Evolutionary conservation across 2,797 vertebrate species (phyloP).

Genomic region (Acipenser transmontanus): DNA sequence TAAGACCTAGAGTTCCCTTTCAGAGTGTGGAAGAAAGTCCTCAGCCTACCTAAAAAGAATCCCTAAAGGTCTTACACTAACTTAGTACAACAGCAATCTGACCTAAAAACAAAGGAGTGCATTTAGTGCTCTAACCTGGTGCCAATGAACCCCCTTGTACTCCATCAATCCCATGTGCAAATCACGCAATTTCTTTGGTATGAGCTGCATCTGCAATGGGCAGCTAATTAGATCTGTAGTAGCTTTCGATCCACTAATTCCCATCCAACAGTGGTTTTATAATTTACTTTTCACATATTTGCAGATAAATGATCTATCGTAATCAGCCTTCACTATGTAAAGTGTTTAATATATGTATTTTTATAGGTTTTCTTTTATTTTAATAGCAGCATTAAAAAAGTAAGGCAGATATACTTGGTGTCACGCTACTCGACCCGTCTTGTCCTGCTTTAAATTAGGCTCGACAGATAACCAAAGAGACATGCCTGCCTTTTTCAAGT

Average conservation of each 20-base stretch:
- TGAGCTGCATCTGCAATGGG: conserved; percentile 16
- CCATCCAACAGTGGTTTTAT: no score
- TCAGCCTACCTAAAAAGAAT: neutral
- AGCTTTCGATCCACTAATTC: no score
- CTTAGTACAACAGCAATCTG: no score
- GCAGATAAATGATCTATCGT: no score
- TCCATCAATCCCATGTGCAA: conserved; percentile 24
- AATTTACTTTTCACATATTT: no score
- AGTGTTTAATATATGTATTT: conserved; percentile 20
- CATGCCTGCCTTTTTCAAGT: conserved; percentile 53
- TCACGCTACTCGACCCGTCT: conserved; percentile 23
- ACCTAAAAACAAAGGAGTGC: neutral
- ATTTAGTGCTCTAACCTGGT: neutral
- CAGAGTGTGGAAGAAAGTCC: neutral
- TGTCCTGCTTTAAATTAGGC: conserved; percentile 23
- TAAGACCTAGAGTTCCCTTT: neutral
- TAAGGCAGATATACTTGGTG: conserved; percentile 18
- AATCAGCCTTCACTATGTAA: conserved; percentile 9
- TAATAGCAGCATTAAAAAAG: conserved; percentile 18
- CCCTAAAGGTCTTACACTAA: no score
- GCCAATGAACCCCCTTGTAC: no score
- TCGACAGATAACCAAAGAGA: conserved; percentile 48
- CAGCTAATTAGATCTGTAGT: conserved; percentile 22
- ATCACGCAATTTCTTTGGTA: conserved; percentile 31
- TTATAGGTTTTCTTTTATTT: neutral